Evolutionary conservation across 2,113 vertebrate genomes (phyloP).

Genomic region (Notarius lentiginosus): DNA sequence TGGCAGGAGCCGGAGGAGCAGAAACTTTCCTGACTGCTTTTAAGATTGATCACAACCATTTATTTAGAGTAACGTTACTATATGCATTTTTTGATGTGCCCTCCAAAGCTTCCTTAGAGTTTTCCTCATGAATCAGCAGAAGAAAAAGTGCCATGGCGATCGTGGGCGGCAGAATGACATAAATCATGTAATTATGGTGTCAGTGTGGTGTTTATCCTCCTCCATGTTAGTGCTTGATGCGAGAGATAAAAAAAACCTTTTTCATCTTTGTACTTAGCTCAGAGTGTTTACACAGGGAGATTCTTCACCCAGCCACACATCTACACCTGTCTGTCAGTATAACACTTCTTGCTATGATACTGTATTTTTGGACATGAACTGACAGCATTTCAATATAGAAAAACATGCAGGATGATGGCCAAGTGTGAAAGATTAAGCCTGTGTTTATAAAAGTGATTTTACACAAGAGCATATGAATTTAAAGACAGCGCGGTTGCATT

Average conservation of each 20-base stretch:
- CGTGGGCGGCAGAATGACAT: conserved; percentile 48
- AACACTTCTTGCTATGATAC: neutral
- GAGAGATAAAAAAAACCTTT: conserved; percentile 48
- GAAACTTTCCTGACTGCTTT: conserved; percentile 37
- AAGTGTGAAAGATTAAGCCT: neutral
- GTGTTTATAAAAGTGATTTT: neutral
- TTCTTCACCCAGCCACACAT: conserved; percentile 21
- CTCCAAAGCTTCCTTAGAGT: conserved; percentile 32
- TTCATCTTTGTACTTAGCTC: conserved; percentile 46
- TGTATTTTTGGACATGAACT: neutral
- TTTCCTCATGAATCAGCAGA: conserved; percentile 51
- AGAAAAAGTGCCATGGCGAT: conserved; percentile 38
- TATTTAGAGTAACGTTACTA: conserved; percentile 50
- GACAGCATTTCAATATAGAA: neutral
- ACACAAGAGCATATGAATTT: neutral
- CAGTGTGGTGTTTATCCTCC: conserved; percentile 50
- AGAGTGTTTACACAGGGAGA: conserved; percentile 40
- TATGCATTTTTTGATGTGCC: conserved; percentile 51
- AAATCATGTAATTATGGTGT: conserved; percentile 57
- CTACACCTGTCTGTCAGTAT: neutral
- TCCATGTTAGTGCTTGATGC: conserved; percentile 46
- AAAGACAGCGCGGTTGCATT: neutral
- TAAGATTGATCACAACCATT: conserved; percentile 53
- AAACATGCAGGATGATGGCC: neutral
- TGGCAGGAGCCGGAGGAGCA: conserved; percentile 43